phyloP scores from a whole-genome alignment of 2,888 invertebrate species.

The Dasysyrphus albostriatus region DNA sequence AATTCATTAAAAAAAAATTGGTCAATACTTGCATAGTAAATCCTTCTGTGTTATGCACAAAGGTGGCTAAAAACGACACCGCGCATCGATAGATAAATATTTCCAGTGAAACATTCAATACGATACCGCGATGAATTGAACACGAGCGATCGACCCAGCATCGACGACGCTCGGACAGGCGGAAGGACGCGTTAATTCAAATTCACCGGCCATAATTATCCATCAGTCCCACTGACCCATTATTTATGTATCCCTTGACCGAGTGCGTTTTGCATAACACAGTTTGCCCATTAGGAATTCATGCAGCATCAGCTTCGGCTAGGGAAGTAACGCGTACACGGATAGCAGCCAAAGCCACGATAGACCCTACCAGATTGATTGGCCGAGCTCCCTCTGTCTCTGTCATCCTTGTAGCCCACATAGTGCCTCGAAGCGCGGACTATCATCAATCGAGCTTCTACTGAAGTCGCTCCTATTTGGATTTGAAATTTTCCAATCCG shows the following conservation, averaged over 20 bases:
- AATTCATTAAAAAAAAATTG: slow-evolving; percentile 53
- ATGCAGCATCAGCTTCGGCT: slow-evolving; percentile 21
- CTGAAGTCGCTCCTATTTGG: neutral
- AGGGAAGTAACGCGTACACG: slow-evolving; percentile 1
- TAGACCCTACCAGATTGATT: slow-evolving; percentile 33
- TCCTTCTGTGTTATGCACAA: neutral
- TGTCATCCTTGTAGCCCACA: slow-evolving; percentile 2
- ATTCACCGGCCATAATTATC: slow-evolving; percentile 56
- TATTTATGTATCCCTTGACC: slow-evolving; percentile 70
- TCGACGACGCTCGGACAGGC: neutral
- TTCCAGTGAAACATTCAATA: neutral
- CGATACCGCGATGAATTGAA: neutral
- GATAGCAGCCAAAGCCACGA: slow-evolving; percentile 1
- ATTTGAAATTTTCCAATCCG: slow-evolving; percentile 57
- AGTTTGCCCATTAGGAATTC: slow-evolving; percentile 62
- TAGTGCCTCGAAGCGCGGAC: neutral
- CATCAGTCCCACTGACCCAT: slow-evolving; percentile 76
- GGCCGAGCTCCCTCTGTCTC: slow-evolving; percentile 4
- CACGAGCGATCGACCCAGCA: neutral
- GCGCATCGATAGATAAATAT: neutral
- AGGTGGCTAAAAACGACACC: no score
- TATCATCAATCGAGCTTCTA: slow-evolving; percentile 20
- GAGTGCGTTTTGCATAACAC: slow-evolving; percentile 53
- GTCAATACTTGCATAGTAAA: neutral
- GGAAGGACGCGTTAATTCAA: slow-evolving; percentile 45